These are phyloP conservation scores for Chrysocyon brachyurus DNA, from an alignment of 2,797 vertebrate species.

Conservation along the genomic window DNA sequence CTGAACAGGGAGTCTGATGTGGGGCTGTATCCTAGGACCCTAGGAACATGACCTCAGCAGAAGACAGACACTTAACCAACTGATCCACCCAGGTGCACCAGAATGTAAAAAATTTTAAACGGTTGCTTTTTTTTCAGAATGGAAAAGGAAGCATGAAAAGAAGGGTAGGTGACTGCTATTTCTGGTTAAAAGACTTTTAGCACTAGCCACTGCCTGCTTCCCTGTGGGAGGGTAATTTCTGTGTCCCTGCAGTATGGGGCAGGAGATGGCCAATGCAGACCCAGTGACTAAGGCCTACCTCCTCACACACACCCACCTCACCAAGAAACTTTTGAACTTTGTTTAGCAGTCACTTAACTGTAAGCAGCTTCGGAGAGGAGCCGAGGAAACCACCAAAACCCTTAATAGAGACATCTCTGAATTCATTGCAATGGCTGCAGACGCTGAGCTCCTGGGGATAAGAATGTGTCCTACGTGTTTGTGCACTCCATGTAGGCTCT, in stretches of 20 bases:
- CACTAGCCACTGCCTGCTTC: background rate
- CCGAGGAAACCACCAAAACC: slow-evolving; percentile 99
- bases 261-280: background rate
- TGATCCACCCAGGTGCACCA: no score
- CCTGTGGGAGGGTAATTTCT: background rate
- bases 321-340: slow-evolving; percentile 96
- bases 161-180: background rate
- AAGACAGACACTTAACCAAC: no score
- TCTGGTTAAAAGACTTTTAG: background rate
- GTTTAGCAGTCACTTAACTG: slow-evolving; percentile 98
- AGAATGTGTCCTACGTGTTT: slow-evolving; percentile 97
- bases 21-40: no score
- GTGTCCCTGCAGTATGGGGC: background rate
- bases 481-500: slow-evolving; percentile 98
- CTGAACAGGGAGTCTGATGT: no score
- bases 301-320: slow-evolving; percentile 96
- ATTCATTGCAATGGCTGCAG: slow-evolving; percentile 98
- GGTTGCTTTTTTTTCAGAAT: background rate
- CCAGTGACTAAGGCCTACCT: slow-evolving; percentile 95
- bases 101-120: background rate
- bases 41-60: no score
- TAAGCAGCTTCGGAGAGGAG: slow-evolving; percentile 97
- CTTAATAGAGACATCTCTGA: slow-evolving; percentile 97
- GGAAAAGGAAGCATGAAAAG: background rate
- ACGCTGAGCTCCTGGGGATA: slow-evolving; percentile 97